Evolutionary conservation across 2,113 vertebrate species (phyloP).

Genomic region (Cavia aperea): DNA sequence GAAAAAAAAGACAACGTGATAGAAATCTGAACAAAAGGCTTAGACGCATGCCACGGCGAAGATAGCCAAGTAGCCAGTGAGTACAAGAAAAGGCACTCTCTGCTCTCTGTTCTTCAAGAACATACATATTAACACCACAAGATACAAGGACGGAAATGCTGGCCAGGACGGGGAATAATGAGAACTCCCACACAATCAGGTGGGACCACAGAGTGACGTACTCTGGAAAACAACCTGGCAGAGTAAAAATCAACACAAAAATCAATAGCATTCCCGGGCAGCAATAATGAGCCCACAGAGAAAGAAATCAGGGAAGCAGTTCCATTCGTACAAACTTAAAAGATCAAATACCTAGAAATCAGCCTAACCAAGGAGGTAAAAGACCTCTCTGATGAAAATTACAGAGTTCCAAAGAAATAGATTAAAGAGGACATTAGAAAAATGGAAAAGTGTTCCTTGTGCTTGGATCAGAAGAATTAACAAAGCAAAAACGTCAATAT

Average conservation of each 20-base stretch:
- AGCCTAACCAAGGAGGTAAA: not conserved
- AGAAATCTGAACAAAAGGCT: not conserved
- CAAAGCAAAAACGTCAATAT: not conserved
- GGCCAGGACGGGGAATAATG: not conserved
- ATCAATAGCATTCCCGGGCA: not conserved
- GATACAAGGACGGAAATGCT: not conserved
- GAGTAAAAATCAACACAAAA: not conserved
- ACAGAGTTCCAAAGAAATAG: not conserved
- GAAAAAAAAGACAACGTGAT: not conserved
- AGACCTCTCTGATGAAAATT: not conserved
- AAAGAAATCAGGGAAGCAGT: not conserved
- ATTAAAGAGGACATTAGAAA: not conserved
- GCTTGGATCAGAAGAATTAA: not conserved
- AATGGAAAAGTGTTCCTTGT: not conserved
- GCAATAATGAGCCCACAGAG: not conserved
- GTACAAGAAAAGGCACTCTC: not conserved
- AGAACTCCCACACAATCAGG: fast-evolving
- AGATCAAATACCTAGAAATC: not conserved
- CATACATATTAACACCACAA: not conserved
- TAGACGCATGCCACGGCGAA: fast-evolving
- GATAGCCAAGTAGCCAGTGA: not conserved
- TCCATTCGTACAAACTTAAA: not conserved
- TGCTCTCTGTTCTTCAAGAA: not conserved
- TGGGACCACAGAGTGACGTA: not conserved
- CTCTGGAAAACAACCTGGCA: not conserved